phyloP scores from a whole-genome alignment of 2,113 vertebrate genomes.

The Prunella fulvescens region DNA sequence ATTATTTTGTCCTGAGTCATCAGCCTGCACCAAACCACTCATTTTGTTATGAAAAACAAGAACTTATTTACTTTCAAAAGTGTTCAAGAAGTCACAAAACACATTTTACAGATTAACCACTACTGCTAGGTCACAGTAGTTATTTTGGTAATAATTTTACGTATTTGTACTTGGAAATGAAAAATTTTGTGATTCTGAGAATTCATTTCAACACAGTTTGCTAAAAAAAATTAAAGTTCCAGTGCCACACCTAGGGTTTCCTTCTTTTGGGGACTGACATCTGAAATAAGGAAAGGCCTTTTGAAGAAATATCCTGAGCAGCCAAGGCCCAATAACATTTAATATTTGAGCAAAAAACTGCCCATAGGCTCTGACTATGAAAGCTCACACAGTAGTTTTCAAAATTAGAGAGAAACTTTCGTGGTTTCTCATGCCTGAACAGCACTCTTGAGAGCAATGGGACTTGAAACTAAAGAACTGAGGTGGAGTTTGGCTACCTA shows the following conservation, averaged over 20 bases:
- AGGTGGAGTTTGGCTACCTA: background rate
- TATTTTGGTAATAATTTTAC: background rate
- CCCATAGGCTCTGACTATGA: background rate
- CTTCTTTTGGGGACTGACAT: background rate
- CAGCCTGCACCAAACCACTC: slow-evolving; percentile 1
- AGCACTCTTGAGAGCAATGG: background rate
- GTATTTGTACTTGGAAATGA: background rate
- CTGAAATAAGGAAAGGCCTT: background rate
- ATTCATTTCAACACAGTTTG: background rate
- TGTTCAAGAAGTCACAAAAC: slow-evolving; percentile 21
- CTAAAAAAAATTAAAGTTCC: background rate
- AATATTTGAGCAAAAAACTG: background rate
- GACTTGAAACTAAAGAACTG: background rate
- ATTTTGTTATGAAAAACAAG: slow-evolving; percentile 52
- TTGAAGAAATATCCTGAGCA: background rate
- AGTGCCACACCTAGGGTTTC: background rate
- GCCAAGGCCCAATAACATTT: background rate
- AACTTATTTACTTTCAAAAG: slow-evolving; percentile 18
- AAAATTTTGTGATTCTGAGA: background rate
- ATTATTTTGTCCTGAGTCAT: slow-evolving; percentile 61
- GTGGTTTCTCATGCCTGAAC: background rate
- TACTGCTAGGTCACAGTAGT: background rate
- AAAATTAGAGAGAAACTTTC: background rate
- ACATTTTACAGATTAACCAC: slow-evolving; percentile 30
- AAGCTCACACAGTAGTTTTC: background rate